These are phyloP conservation scores for Melanophora roralis DNA, from an alignment of 2,888 invertebrate genomes.

Conservation along the genomic window DNA sequence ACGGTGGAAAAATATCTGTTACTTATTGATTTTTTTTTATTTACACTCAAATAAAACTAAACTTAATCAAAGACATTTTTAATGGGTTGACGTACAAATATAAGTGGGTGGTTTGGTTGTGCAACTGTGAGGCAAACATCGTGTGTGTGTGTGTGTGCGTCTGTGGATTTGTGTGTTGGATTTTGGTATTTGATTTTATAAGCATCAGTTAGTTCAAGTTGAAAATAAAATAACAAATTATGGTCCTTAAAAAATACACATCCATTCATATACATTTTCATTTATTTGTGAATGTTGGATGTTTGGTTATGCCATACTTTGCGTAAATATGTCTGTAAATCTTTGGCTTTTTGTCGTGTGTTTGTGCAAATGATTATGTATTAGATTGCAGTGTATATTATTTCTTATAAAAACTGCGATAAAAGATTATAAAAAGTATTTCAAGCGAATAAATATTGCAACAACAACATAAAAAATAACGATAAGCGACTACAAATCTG, in stretches of 20 bases:
- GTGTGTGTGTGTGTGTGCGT: background rate
- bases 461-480: conserved; percentile 34
- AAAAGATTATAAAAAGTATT: conserved; percentile 77
- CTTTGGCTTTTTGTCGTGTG: background rate
- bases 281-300: background rate
- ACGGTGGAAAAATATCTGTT: conserved; percentile 68
- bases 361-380: conserved; percentile 64
- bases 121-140: background rate
- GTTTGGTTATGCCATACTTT: conserved; percentile 12
- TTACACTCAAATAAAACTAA: conserved; percentile 27
- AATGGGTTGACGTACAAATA: conserved; percentile 22
- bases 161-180: background rate
- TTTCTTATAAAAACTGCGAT: conserved; percentile 77
- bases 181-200: conserved; percentile 34
- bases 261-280: conserved; percentile 64
- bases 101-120: conserved; percentile 41
- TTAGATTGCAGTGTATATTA: conserved; percentile 67
- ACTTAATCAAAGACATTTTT: conserved; percentile 37
- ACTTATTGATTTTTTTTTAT: conserved; percentile 72
- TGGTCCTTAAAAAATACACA: conserved; percentile 73
- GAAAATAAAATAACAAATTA: conserved; percentile 69
- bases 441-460: conserved; percentile 64
- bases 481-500: conserved; percentile 40
- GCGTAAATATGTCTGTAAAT: conserved; percentile 25
- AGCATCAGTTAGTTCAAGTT: conserved; percentile 63